Base-by-base conservation (phyloP, 2,797 vertebrate genomes). In the Danio tinwini region DNA sequence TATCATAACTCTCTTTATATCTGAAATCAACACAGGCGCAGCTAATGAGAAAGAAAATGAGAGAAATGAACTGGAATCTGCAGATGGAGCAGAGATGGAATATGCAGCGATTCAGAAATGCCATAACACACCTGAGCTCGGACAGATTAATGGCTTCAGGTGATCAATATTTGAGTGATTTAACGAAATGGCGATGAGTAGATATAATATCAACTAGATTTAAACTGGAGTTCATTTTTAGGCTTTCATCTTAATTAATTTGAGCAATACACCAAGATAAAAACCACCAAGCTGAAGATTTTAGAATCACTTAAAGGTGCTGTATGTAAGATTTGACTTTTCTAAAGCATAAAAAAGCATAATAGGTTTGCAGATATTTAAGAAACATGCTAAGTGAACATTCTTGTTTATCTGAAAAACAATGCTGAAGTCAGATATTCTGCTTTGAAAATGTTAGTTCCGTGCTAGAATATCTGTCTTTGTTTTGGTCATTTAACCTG, bases 141-240 rank as follows among this genome's bases (percentile, higher is more conserved):
- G 69, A 64, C 77, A 82, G 56, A 70, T 82, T 2, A 80, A 85
- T 68, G 83, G 83, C 10, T 82, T 82, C 49, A 82, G 83, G 73
- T 85, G 73, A 85, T 64, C 7, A 7, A 63, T n/a, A 42, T 17
- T 8, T 0, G 62, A 16, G 17, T n/a, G 10, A 78, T 61, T 21
- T 1, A 53, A 53, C 49, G 0, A 49, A 77, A 37, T 49, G 75
- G 21, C 77, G 75, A 64, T 59, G 21, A 67, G 9, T 53, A 67
- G 29, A 47, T 49, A 47, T 17, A 29, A 29, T 29, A 29, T 29
- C 29, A 47, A 47, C 37, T 29, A 11, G 6, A 47, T 74, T 61
- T 74, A 5, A 49, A 29, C 1, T 29, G 29, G 9, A 29, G 44
- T 45, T 65, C 17, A 55, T 21, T 76, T 10, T 10, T 56, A 19